These are phyloP conservation scores for Sturnus vulgaris DNA, from an alignment of 2,113 vertebrate genomes.

Conservation along the genomic window DNA sequence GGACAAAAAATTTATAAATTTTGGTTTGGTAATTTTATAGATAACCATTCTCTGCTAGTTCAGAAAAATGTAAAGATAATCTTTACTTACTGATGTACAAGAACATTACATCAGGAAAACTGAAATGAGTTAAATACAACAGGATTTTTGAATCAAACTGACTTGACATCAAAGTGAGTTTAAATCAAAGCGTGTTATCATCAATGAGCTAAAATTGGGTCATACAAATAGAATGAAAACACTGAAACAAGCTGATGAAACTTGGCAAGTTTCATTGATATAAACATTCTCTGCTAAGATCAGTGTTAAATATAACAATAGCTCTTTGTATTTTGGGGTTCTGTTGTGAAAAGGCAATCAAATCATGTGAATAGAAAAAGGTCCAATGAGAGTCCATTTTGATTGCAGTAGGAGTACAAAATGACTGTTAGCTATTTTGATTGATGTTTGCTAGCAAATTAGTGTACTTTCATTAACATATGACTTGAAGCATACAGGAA, in stretches of 20 bases:
- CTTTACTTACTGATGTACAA: conserved; percentile 10
- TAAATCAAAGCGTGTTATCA: conserved; percentile 65
- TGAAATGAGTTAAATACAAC: conserved; percentile 65
- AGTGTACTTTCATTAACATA: not conserved
- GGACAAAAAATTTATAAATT: not conserved
- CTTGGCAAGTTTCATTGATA: conserved; percentile 42
- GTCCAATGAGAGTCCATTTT: not conserved
- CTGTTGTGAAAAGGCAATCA: not conserved
- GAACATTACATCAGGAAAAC: conserved; percentile 13
- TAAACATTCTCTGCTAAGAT: conserved; percentile 31
- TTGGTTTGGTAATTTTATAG: not conserved
- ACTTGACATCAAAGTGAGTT: conserved; percentile 59
- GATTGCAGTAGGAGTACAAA: not conserved
- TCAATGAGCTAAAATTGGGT: conserved; percentile 63
- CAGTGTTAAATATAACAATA: conserved; percentile 36
- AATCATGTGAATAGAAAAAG: not conserved
- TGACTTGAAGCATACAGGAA: not conserved
- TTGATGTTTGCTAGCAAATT: not conserved
- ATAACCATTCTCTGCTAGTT: not conserved
- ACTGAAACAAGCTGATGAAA: conserved; percentile 29
- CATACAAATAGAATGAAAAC: conserved; percentile 57
- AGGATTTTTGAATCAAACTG: conserved; percentile 57
- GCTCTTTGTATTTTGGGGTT: not conserved
- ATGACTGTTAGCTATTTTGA: not conserved
- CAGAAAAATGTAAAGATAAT: not conserved